Conservation (phyloP, 2,888 invertebrate species). For the Trachelus iudaicus region DNA sequence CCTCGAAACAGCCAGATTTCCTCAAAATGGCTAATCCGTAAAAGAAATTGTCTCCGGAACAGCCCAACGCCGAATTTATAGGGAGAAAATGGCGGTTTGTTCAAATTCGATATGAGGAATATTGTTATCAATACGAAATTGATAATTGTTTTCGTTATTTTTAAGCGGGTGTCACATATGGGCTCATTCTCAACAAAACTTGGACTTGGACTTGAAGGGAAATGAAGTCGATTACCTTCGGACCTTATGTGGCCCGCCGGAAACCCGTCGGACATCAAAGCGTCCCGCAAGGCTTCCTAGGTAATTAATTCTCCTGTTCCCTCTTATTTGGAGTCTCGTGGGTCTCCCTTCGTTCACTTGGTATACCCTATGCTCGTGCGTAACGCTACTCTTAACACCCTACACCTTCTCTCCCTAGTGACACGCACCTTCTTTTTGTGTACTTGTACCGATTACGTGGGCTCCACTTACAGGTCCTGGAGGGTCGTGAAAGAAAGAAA, state of each 20-base stretch:
- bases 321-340: not conserved
- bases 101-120: not conserved
- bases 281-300: conserved; percentile 53
- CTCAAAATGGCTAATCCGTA: too few relatives aligned
- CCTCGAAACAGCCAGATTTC: too few relatives aligned
- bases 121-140: not conserved
- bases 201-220: conserved; percentile 13
- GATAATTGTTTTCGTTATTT: not conserved
- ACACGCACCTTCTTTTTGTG: not conserved
- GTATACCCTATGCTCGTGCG: not conserved
- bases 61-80: not conserved
- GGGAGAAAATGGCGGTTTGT: not conserved
- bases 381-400: not conserved
- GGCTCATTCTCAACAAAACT: not conserved
- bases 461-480: not conserved
- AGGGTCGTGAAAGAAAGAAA: not conserved
- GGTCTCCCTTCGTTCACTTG: not conserved
- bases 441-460: not conserved
- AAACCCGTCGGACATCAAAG: conserved; percentile 61
- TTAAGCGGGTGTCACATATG: too few relatives aligned
- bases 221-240: conserved; percentile 56
- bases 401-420: not conserved
- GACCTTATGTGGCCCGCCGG: conserved; percentile 50
- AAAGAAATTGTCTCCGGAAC: too few relatives aligned
- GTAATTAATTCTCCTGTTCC: conserved; percentile 27